A percentile compares a stretch with the other conserved stretches of the same genome.
These are phyloP conservation scores for Apotomis capreana DNA, from an alignment of 2,888 invertebrate species.

Conservation along the genomic window DNA sequence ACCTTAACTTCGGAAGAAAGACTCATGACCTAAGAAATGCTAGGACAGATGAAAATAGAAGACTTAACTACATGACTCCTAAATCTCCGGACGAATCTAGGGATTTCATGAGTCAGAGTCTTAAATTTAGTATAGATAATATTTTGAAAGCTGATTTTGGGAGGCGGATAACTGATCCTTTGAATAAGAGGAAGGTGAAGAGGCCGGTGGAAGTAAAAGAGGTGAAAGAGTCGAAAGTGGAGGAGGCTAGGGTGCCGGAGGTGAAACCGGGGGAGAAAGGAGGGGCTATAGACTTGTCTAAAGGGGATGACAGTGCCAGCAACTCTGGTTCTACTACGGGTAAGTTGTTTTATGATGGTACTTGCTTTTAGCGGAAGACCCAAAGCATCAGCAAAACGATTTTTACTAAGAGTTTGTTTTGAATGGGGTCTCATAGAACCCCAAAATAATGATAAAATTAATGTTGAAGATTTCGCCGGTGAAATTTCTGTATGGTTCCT, in stretches of 20 bases:
- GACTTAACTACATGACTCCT: conserved; percentile 60
- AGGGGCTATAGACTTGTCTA: conserved; percentile 75
- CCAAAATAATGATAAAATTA: too few species aligned
- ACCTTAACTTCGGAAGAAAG: conserved; percentile 67
- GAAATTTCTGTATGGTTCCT: too few species aligned
- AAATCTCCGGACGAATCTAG: conserved; percentile 74
- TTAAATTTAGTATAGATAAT: conserved; percentile 94
- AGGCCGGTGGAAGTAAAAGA: conserved; percentile 64
- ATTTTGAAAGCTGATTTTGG: conserved; percentile 94
- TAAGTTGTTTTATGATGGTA: conserved; percentile 55
- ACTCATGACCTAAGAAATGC: conserved; percentile 57
- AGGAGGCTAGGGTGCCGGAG: conserved; percentile 72
- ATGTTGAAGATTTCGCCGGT: too few species aligned
- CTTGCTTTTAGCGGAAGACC: too few species aligned
- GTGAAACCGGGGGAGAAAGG: conserved; percentile 69
- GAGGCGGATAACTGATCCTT: conserved; percentile 86
- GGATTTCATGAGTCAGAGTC: conserved; percentile 80
- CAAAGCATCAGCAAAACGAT: too few species aligned
- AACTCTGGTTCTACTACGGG: conserved; percentile 77
- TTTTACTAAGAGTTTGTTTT: too few species aligned
- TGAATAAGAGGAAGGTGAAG: conserved; percentile 83
- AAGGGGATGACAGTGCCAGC: conserved; percentile 74
- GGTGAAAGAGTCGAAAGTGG: conserved; percentile 62
- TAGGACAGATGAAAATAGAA: conserved; percentile 68
- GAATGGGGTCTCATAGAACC: too few species aligned